phyloP scores from a whole-genome alignment of 1,140 invertebrate species.

The Phthorimaea operculella region DNA sequence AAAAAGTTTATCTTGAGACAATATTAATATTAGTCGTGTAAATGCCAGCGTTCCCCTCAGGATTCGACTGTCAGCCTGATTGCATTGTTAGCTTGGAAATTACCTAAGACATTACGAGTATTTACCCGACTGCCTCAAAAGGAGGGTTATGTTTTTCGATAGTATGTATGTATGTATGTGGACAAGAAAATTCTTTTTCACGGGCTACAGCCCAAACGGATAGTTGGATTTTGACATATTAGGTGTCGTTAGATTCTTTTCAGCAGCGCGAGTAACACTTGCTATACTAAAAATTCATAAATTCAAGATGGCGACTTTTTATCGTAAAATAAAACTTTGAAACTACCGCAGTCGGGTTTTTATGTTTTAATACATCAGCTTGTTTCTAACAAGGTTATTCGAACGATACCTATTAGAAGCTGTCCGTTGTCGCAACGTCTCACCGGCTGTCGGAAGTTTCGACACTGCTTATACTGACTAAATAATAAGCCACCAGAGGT shows the following conservation, averaged over 20 bases:
- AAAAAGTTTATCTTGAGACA: not conserved
- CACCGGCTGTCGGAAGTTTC: conserved; percentile 48
- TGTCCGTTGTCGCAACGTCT: conserved; percentile 29
- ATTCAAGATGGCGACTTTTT: no score
- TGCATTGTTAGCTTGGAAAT: conserved; percentile 33
- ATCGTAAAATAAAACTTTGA: no score
- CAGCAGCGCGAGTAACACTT: no score
- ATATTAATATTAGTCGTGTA: conserved; percentile 9
- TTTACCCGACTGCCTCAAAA: conserved; percentile 24
- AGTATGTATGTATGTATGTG: no score
- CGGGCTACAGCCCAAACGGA: no score
- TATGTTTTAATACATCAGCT: no score
- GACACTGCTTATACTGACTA: conserved; percentile 30
- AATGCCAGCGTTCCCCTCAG: conserved; percentile 12
- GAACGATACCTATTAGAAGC: conserved; percentile 36
- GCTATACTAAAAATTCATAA: no score
- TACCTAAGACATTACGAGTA: conserved; percentile 47
- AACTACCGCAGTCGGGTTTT: no score
- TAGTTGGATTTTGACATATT: no score
- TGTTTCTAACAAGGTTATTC: conserved; percentile 33
- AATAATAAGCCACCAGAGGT: conserved; percentile 33
- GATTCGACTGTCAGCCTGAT: conserved; percentile 18
- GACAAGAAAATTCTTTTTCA: no score
- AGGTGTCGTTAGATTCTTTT: no score
- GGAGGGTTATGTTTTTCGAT: no score